phyloP scores from a whole-genome alignment of 1,140 invertebrate genomes.

The Drosophila nasuta region DNA sequence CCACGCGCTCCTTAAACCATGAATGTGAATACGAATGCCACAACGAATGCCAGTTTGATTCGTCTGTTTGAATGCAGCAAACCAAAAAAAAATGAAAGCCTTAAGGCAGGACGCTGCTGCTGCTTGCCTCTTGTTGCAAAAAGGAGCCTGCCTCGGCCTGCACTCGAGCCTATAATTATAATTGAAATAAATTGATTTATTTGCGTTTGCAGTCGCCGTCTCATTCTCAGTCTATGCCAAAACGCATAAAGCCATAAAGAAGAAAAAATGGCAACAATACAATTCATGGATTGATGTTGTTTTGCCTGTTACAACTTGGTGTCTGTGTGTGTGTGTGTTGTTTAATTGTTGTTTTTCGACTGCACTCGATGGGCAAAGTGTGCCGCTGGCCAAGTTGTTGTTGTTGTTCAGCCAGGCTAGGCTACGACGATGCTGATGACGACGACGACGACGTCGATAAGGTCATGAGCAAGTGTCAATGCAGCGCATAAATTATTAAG shows the following conservation, averaged over 20 bases:
- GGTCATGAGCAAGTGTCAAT: constrained; percentile 83
- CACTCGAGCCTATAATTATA: constrained; percentile 77
- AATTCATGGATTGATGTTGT: constrained; percentile 53
- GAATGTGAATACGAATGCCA: constrained; percentile 1
- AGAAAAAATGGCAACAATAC: constrained; percentile 77
- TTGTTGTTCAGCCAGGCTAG: constrained; percentile 24
- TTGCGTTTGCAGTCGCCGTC: constrained; percentile 55
- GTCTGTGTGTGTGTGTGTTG: constrained; percentile 39
- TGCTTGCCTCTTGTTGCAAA: constrained; percentile 8
- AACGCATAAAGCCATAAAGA: constrained; percentile 83
- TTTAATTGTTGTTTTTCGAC: constrained; percentile 81
- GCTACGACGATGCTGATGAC: constrained; percentile 36
- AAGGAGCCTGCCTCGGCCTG: constrained; percentile 39
- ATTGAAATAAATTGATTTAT: constrained; percentile 84
- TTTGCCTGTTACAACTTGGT: constrained; percentile 45
- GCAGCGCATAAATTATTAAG: constrained; percentile 76
- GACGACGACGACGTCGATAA: constrained; percentile 68
- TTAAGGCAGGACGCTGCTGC: constrained; percentile 28
- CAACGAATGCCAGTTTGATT: constrained; percentile 3
- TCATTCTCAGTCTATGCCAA: constrained; percentile 66
- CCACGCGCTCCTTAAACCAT: constrained; percentile 64
- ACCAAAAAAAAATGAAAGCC: constrained; percentile 25
- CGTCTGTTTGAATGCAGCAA: constrained; percentile 9
- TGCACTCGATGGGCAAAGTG: constrained; percentile 37
- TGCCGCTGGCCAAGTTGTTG: constrained; percentile 64